Evolutionary conservation across 2,113 vertebrate genomes (phyloP).

Genomic region (Siphamia tubifer): DNA sequence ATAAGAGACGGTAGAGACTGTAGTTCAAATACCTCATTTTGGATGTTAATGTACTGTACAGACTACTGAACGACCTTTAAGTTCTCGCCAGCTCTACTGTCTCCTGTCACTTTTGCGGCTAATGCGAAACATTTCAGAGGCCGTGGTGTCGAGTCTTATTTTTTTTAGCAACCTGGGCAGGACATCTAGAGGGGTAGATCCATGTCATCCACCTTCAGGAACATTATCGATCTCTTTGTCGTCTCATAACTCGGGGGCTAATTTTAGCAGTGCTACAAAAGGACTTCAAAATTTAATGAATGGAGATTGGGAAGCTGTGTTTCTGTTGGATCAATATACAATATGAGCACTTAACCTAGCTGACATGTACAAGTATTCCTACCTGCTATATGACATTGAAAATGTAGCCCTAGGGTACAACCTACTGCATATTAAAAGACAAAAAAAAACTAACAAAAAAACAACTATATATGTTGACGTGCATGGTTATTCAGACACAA

Average conservation of each 20-base stretch:
- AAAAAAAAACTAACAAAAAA: background rate
- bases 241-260: conserved; percentile 27
- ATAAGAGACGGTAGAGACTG: conserved; percentile 34
- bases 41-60: conserved; percentile 41
- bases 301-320: conserved; percentile 9
- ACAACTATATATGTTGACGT: conserved; percentile 21
- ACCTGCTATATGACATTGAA: conserved; percentile 48
- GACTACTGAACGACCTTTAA: conserved; percentile 13
- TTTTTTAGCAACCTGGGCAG: conserved; percentile 33
- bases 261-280: conserved; percentile 47
- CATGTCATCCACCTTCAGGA: conserved; percentile 45
- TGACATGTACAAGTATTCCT: conserved; percentile 48
- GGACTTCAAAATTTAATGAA: conserved; percentile 32
- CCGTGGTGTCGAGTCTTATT: conserved; percentile 19
- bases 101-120: background rate
- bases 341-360: conserved; percentile 27
- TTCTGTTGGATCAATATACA: conserved; percentile 51
- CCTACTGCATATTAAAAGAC: conserved; percentile 28
- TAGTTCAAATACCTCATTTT: conserved; percentile 59
- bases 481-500: conserved; percentile 61
- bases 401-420: conserved; percentile 38
- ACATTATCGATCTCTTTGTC: conserved; percentile 44
- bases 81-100: conserved; percentile 18
- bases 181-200: conserved; percentile 18
- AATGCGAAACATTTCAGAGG: background rate